Percentiles rank a stretch among this genome's conserved stretches.
Evolutionary conservation across 2,113 vertebrate species (phyloP).

Genomic region (Phalacrocorax aristotelis): DNA sequence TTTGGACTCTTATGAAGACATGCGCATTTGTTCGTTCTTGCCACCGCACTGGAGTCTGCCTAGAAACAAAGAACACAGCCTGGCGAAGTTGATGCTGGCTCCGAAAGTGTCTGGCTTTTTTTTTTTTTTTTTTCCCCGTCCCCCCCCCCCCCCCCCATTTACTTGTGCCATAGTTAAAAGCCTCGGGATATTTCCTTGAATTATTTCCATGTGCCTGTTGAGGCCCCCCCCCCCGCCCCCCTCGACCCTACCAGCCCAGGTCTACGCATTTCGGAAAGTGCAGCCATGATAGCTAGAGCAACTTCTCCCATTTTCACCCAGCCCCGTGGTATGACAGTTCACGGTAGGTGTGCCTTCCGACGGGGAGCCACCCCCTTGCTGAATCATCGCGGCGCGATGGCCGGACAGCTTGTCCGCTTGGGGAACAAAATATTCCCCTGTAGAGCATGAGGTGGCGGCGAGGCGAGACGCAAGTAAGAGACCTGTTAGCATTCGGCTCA

Average conservation of each 20-base stretch:
- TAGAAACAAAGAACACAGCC: slow-evolving; percentile 70
- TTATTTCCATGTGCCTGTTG: background rate
- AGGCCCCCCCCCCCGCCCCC: too few species aligned
- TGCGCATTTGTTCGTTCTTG: too few species aligned
- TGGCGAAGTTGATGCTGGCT: slow-evolving; percentile 55
- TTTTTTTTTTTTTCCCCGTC: background rate
- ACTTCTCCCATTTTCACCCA: slow-evolving; percentile 22
- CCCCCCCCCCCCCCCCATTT: background rate
- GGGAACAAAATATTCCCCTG: background rate
- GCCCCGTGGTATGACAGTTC: slow-evolving; percentile 13
- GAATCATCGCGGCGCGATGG: slow-evolving; percentile 56
- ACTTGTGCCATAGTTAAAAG: background rate
- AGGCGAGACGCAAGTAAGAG: background rate
- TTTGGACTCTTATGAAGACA: too few species aligned
- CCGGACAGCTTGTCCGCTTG: background rate
- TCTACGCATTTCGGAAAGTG: background rate
- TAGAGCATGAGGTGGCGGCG: background rate
- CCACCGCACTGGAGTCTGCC: slow-evolving; percentile 60
- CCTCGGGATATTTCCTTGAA: background rate
- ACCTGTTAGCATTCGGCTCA: slow-evolving; percentile 1
- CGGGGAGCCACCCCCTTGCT: slow-evolving; percentile 57
- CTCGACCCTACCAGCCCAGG: background rate
- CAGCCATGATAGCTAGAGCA: slow-evolving; percentile 20
- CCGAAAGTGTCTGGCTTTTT: background rate
- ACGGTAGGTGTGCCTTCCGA: slow-evolving; percentile 17